Evolutionary conservation across 2,797 vertebrate species (phyloP).

Genomic region (Urosaurus nigricauda): DNA sequence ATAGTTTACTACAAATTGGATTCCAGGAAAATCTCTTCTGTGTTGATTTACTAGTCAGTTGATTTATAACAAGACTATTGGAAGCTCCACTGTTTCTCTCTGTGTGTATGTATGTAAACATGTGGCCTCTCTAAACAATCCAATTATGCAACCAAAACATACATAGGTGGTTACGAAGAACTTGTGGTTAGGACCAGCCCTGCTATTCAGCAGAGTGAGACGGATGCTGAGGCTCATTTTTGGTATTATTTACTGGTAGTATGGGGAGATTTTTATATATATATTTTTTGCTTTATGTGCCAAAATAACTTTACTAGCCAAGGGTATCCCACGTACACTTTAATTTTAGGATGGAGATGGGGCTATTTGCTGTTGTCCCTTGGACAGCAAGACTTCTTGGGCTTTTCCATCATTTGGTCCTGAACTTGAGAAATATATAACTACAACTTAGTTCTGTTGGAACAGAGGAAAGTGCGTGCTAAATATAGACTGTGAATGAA

Average conservation of each 20-base stretch:
- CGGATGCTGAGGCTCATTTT: too few relatives aligned
- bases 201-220: too few relatives aligned
- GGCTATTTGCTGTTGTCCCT: background rate
- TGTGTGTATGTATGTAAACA: background rate
- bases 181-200: background rate
- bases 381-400: background rate
- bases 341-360: background rate
- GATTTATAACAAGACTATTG: too few relatives aligned
- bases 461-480: constrained; percentile 12
- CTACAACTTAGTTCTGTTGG: constrained; percentile 8
- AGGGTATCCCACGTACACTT: background rate
- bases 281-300: background rate
- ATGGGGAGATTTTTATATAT: too few relatives aligned
- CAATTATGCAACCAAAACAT: background rate
- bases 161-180: background rate
- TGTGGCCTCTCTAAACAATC: background rate
- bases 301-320: background rate
- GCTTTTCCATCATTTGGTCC: background rate
- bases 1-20: background rate
- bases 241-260: too few relatives aligned
- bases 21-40: background rate
- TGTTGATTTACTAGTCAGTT: background rate
- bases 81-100: background rate
- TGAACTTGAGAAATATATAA: constrained; percentile 10
- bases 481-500: constrained; percentile 33